phyloP scores from a whole-genome alignment of 2,888 invertebrate species.

The Sinotaia quadrata region DNA sequence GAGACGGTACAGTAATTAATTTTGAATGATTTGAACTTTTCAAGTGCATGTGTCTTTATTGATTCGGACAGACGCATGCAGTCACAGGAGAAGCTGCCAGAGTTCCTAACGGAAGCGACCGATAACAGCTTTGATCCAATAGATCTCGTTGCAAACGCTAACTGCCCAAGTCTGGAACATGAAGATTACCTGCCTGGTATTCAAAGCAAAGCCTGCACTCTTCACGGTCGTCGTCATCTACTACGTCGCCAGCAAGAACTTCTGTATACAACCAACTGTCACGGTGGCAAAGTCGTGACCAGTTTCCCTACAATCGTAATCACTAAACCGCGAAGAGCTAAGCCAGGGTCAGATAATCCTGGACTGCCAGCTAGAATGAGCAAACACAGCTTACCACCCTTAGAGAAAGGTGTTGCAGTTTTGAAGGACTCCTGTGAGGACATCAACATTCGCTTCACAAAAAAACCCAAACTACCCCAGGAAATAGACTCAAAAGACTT shows the following conservation, averaged over 20 bases:
- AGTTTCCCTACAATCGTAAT: too few relatives aligned
- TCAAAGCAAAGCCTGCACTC: not conserved
- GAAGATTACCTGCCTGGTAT: not conserved
- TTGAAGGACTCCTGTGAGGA: too few relatives aligned
- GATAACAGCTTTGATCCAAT: not conserved
- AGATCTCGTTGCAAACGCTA: not conserved
- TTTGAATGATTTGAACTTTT: not conserved
- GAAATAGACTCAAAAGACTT: slow-evolving; percentile 49
- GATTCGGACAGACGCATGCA: not conserved
- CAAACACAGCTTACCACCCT: too few relatives aligned
- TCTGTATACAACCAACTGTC: too few relatives aligned
- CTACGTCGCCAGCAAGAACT: too few relatives aligned
- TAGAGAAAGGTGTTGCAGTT: too few relatives aligned
- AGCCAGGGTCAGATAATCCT: too few relatives aligned
- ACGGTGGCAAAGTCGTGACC: too few relatives aligned
- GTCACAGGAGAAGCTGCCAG: not conserved
- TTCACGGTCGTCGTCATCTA: not conserved
- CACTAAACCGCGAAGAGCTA: too few relatives aligned
- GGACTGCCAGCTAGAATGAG: too few relatives aligned
- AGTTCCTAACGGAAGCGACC: not conserved
- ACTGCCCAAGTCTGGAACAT: not conserved
- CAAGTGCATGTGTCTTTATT: not conserved
- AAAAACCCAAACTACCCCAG: not conserved
- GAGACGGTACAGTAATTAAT: too few relatives aligned
- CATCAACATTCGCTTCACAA: not conserved